These are phyloP conservation scores for Venustoraphidia nigricollis DNA, from an alignment of 2,888 invertebrate species.

Conservation along the genomic window DNA sequence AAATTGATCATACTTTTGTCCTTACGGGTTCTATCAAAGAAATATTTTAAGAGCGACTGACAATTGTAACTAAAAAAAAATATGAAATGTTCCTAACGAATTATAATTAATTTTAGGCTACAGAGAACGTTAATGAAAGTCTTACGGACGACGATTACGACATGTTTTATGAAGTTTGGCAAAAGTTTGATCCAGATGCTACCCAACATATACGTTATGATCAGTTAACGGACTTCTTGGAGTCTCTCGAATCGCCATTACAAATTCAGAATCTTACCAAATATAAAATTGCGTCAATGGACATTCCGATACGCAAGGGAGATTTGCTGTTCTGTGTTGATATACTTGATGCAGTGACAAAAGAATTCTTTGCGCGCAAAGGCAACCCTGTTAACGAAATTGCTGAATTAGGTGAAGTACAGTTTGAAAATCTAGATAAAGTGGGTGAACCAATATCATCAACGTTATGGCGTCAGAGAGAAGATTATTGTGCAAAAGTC, in stretches of 20 bases:
- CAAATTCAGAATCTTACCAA: slow-evolving; percentile 98
- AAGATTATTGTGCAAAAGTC: slow-evolving; percentile 89
- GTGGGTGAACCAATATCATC: slow-evolving; percentile 86
- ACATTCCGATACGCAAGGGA: slow-evolving; percentile 95
- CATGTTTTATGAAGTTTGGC: slow-evolving; percentile 99
- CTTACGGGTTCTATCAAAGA: no score
- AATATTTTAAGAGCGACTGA: no score
- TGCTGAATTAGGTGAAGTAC: slow-evolving; percentile 73
- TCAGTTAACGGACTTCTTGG: slow-evolving; percentile 86
- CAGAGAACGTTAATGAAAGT: slow-evolving; percentile 94
- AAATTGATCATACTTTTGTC: no score
- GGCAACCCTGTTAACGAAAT: slow-evolving; percentile 90
- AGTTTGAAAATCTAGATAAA: slow-evolving; percentile 60
- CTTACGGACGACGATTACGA: slow-evolving; percentile 98
- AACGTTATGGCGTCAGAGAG: slow-evolving; percentile 88
- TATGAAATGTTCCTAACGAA: neutral
- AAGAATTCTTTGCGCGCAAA: slow-evolving; percentile 95
- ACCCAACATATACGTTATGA: slow-evolving; percentile 94
- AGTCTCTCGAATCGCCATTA: slow-evolving; percentile 89
- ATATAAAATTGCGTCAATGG: slow-evolving; percentile 97
- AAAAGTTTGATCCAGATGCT: slow-evolving; percentile 95
- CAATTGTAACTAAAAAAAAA: no score
- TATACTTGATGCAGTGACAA: slow-evolving; percentile 93
- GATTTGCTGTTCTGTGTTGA: slow-evolving; percentile 97
- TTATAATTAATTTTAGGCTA: slow-evolving; percentile 40